Base-by-base conservation (phyloP, 1,140 invertebrate species). In the Papilio glaucus region DNA sequence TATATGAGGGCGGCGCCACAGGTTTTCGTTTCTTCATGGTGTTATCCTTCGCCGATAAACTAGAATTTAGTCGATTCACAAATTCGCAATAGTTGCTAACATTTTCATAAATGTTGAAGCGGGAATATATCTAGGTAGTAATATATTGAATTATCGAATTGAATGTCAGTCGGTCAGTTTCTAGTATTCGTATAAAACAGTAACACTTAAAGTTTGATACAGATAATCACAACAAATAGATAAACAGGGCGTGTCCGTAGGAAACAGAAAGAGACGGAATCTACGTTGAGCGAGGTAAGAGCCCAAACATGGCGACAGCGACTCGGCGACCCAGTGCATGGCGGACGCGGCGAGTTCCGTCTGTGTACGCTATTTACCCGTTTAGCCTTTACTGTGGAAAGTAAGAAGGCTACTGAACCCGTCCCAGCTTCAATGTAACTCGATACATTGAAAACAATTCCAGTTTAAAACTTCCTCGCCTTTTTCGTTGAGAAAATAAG, bases 271-370 rank as follows among this genome's bases (percentile, higher is more conserved):
- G 45, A 85, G 80, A 87, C 82, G 76, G 77, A 80, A 84, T 88
- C 84, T 79, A 84, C 86, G 85, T 82, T 81, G 77, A 86, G 67
- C 80, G 77, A 82, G 86, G 81, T 83, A 74, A 70, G 69, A 41
- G 72, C n/a, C 87, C 89, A 82, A 88, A 89, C 81, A 88, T 84
- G 89, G 89, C 7, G 77, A 81, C 76, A 73, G 74, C 85, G 82
- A 7, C 79, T 80, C 76, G 74, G 74, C 85, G 84, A 88, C 85
- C 82, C 76, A 89, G 77, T 83, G 73, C 74, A 65, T 69, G 80
- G 82, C 86, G 83, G 86, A 85, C 82, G 80, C 74, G 73, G 70
- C 79, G 5, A 84, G 87, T 89, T 91, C 89, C 88, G 89, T 84
- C 81, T 85, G 76, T 73, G 77, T 80, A 82, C 65, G 76, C 85